Base-by-base conservation (phyloP, 2,113 vertebrate species). In the Anhinga anhinga region DNA sequence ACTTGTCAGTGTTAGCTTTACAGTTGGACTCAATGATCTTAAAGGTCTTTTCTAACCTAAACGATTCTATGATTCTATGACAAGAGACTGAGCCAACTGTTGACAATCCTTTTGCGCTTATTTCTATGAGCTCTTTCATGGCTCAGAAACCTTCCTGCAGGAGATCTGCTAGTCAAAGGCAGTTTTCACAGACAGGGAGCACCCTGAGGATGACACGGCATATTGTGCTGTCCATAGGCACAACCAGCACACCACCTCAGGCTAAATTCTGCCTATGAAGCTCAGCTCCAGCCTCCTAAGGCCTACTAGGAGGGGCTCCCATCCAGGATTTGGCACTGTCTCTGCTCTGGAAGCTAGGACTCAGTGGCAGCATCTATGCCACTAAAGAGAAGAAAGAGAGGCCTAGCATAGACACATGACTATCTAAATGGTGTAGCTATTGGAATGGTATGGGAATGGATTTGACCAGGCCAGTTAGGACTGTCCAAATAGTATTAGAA, bases 191-290 rank as follows among this genome's bases (percentile, higher is more conserved):
- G 44, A 34, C 10, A 7, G 13, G 12, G 20, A 91, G 19, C 21
- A 82, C 19, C 56, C 25, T 15, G 16, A 84, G 44, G 36, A 29
- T 11, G 3, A 49, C 25, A 15, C 0, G 0, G 36, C 5, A 66
- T 36, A 29, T n/a, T 2, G 0, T 49, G 30, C 34, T 49, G 27
- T 29, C 58, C 79, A 55, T 12, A 42, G 44, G 20, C 23, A 38
- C 0, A 0, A n/a, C 40, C 52, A 71, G 19, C 23, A 56, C 27
- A 26, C 18, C 21, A 11, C 13, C 20, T 29, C 36, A 29, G 15
- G 9, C 19, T 66, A 42, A 65, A 20, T 93, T 79, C 66, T 29
- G 23, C 15, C 52, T 18, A 16, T 63, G 52, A 86, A 79, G 7
- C n/a, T 71, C 52, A 61, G 3, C 14, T 88, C 47, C 66, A 82